Percentiles rank a stretch among this genome's conserved stretches.
These are phyloP conservation scores for Brachionus calyciflorus DNA, from an alignment of 1,140 invertebrate genomes.

Conservation along the genomic window DNA sequence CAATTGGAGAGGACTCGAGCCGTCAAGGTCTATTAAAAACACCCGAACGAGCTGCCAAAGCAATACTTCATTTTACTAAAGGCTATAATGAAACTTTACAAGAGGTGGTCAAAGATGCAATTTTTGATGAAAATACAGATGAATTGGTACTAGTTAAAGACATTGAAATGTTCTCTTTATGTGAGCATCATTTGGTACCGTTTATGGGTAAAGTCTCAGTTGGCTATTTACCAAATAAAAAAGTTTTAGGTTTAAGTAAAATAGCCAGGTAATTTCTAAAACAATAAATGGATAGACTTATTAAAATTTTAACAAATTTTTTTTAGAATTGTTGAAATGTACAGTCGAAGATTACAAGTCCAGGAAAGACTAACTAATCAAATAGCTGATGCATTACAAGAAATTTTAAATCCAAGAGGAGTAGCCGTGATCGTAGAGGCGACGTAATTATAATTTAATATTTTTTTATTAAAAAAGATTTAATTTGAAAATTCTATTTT, in stretches of 20 bases:
- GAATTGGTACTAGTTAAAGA: constrained; percentile 99
- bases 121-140: constrained; percentile 98
- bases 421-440: constrained; percentile 93
- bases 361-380: constrained; percentile 97
- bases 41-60: constrained; percentile 93
- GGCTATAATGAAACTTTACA: constrained; percentile 94
- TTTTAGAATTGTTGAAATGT: constrained; percentile 86
- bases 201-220: constrained; percentile 97
- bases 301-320: not conserved
- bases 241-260: constrained; percentile 93
- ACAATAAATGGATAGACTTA: not conserved
- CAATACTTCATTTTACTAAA: constrained; percentile 97
- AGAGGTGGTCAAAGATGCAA: constrained; percentile 94
- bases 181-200: constrained; percentile 96
- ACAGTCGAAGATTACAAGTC: constrained; percentile 87
- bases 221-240: constrained; percentile 94
- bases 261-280: constrained; percentile 67
- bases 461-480: not conserved
- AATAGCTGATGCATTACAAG: constrained; percentile 90
- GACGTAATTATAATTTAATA: constrained; percentile 63
- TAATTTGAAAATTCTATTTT: constrained; percentile 5
- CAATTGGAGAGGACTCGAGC: constrained; percentile 86
- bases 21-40: constrained; percentile 93
- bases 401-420: constrained; percentile 89
- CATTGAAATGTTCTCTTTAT: constrained; percentile 99